These are phyloP conservation scores for Periphyllus acericola DNA, from an alignment of 2,888 invertebrate species.

Conservation along the genomic window DNA sequence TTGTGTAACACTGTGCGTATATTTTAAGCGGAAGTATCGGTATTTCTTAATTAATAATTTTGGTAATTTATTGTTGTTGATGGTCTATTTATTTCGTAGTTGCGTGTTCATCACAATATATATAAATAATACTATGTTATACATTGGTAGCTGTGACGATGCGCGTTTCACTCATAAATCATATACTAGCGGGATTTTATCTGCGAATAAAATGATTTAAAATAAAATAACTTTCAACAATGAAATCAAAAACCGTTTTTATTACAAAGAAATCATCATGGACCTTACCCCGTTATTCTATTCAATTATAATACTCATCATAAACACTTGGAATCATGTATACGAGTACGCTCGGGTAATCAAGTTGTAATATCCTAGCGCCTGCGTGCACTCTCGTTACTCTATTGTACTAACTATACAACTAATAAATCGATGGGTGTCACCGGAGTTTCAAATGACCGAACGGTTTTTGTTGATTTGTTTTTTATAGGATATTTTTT, in stretches of 20 bases:
- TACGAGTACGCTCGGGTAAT: constrained; percentile 6
- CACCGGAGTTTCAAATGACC: constrained; percentile 10
- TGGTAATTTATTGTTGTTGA: neutral
- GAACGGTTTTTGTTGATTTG: constrained; percentile 49
- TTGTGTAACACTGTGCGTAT: neutral
- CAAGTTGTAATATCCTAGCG: constrained; percentile 11
- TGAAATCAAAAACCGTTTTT: constrained; percentile 23
- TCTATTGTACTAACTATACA: constrained; percentile 17
- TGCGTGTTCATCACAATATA: neutral
- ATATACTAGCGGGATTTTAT: neutral
- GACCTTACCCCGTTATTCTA: constrained; percentile 29
- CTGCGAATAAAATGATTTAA: neutral
- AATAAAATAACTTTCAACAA: constrained; percentile 20
- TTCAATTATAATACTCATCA: constrained; percentile 24
- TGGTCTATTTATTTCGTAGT: constrained; percentile 39
- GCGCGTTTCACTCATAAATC: neutral
- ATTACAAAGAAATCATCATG: constrained; percentile 12
- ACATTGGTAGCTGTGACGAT: neutral
- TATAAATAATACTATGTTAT: neutral
- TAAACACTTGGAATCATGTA: constrained; percentile 7
- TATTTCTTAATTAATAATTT: neutral
- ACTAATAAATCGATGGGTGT: constrained; percentile 31
- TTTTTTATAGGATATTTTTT: constrained; percentile 36
- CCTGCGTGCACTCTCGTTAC: neutral
- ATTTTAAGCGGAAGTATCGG: neutral